Evolutionary conservation across 2,797 vertebrate species (phyloP).

Genomic region (Glyptemys insculpta): DNA sequence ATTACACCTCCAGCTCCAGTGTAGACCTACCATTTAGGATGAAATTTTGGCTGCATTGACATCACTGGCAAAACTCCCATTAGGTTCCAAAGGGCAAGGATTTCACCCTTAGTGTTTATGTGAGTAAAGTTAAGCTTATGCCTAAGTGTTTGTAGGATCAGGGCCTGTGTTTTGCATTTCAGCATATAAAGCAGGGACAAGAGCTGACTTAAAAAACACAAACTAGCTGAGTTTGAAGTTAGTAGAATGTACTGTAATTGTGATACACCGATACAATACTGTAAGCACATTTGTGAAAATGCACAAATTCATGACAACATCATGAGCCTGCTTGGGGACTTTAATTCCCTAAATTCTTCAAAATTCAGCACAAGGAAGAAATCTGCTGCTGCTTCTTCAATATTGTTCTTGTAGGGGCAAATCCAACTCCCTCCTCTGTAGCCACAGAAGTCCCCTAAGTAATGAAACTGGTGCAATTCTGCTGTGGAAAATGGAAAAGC

Average conservation of each 20-base stretch:
- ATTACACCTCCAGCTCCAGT: not conserved
- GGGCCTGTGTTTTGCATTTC: not conserved
- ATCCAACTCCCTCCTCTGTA: not conserved
- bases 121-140: not conserved
- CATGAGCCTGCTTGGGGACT: not conserved
- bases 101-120: not conserved
- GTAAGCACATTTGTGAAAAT: not conserved
- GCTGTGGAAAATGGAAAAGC: not conserved
- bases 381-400: not conserved
- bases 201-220: not conserved
- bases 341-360: not conserved
- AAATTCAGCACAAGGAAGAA: not conserved
- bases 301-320: not conserved
- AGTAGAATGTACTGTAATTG: not conserved
- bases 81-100: rapidly evolving
- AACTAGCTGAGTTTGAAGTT: not conserved
- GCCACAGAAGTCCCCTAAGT: not conserved
- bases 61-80: not conserved
- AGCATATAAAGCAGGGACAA: not conserved
- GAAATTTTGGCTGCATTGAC: not conserved
- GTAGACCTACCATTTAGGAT: not conserved
- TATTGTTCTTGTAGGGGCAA: not conserved
- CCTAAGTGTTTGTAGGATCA: not conserved
- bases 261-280: not conserved
- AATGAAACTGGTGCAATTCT: not conserved